Evolutionary conservation across 2,888 invertebrate species (phyloP).

Genomic region (Tachina lurida): DNA sequence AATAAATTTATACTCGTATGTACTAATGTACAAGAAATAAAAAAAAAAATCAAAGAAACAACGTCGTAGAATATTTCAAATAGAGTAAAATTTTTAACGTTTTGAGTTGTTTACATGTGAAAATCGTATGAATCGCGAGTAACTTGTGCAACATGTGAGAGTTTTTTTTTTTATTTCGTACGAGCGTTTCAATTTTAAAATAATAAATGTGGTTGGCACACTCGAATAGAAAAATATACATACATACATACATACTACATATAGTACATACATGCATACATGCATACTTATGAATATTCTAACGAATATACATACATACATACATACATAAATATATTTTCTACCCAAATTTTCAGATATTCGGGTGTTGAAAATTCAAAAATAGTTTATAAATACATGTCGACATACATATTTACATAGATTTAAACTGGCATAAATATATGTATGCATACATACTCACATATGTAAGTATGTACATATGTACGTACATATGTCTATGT

Average conservation of each 20-base stretch:
- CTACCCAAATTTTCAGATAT: constrained; percentile 65
- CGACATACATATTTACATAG: constrained; percentile 13
- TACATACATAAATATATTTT: constrained; percentile 25
- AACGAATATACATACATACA: not conserved
- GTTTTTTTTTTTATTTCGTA: constrained; percentile 36
- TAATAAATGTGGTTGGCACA: constrained; percentile 42
- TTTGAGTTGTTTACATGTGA: constrained; percentile 59
- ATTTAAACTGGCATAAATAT: constrained; percentile 33
- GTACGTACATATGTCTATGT: not conserved
- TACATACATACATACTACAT: not conserved
- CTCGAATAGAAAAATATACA: constrained; percentile 15
- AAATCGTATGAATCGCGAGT: constrained; percentile 61
- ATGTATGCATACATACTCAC: not conserved
- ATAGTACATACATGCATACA: not conserved
- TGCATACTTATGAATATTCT: too few species aligned
- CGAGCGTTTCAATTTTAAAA: constrained; percentile 26
- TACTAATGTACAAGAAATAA: not conserved
- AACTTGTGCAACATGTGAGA: constrained; percentile 61
- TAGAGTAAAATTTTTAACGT: constrained; percentile 66
- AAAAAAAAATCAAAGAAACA: constrained; percentile 30
- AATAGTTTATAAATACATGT: constrained; percentile 61
- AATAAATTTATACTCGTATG: constrained; percentile 3
- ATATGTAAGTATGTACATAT: not conserved
- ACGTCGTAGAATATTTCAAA: constrained; percentile 58
- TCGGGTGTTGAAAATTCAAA: constrained; percentile 64